Conservation (phyloP, 2,888 invertebrate genomes). For the Apotomis capreana region DNA sequence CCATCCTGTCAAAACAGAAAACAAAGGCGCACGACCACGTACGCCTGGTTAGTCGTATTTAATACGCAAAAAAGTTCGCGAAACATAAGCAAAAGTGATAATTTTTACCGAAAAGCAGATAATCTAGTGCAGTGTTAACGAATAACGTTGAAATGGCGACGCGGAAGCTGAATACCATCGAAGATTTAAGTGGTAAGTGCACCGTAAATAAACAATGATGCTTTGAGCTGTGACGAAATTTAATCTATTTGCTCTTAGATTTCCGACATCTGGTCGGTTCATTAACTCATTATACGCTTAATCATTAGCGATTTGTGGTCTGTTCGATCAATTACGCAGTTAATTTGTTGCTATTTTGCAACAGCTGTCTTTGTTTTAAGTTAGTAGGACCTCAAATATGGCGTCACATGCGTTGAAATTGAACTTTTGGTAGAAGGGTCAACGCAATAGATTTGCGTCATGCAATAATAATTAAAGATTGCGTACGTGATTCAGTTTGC, state of each 20-base stretch:
- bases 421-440: constrained; percentile 47
- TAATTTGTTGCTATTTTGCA: constrained; percentile 43
- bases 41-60: constrained; percentile 34
- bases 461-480: constrained; percentile 43
- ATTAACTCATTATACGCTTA: constrained; percentile 34
- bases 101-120: constrained; percentile 46
- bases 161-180: constrained; percentile 77
- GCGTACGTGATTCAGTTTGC: constrained; percentile 52
- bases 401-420: constrained; percentile 49
- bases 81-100: constrained; percentile 50
- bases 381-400: constrained; percentile 37
- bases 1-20: constrained; percentile 49
- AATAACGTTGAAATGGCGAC: constrained; percentile 67
- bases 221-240: constrained; percentile 62
- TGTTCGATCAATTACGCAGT: constrained; percentile 52
- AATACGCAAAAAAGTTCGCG: constrained; percentile 49
- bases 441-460: constrained; percentile 55
- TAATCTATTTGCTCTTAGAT: constrained; percentile 54
- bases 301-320: constrained; percentile 10
- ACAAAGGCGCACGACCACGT: constrained; percentile 42
- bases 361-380: constrained; percentile 55
- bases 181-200: constrained; percentile 78
- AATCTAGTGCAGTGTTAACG: constrained; percentile 51
- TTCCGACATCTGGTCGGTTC: constrained; percentile 26
- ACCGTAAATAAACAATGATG: constrained; percentile 66